phyloP scores from a whole-genome alignment of 2,113 vertebrate genomes.

The Bucco capensis region DNA sequence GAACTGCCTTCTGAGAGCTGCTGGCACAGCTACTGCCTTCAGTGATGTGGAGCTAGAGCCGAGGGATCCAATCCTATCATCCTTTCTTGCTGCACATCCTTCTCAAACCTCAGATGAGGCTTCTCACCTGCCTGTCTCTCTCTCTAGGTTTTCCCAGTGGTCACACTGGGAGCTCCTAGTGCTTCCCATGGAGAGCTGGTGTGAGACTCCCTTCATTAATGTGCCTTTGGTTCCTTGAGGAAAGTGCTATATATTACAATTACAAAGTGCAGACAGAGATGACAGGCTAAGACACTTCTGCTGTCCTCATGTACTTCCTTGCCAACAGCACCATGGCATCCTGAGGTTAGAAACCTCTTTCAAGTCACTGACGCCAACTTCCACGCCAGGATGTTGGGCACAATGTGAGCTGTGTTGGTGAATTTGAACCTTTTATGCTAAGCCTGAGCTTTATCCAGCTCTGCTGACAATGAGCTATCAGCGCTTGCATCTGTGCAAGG shows the following conservation, averaged over 20 bases:
- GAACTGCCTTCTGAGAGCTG: not conserved
- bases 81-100: not conserved
- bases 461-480: not conserved
- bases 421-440: not conserved
- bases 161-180: not conserved
- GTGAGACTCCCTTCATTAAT: not conserved
- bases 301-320: not conserved
- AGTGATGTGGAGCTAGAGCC: accelerated
- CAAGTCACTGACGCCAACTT: not conserved
- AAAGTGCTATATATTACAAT: not conserved
- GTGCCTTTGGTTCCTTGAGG: not conserved
- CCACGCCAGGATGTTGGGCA: not conserved
- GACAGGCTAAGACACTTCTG: not conserved
- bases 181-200: not conserved
- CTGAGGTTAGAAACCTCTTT: not conserved
- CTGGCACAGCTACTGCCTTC: not conserved
- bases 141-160: accelerated
- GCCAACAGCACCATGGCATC: not conserved
- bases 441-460: not conserved
- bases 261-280: not conserved
- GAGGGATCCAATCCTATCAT: accelerated
- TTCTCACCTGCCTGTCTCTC: accelerated
- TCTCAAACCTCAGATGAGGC: not conserved
- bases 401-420: accelerated
- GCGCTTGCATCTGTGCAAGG: not conserved